A percentile compares a stretch with the other conserved stretches of the same genome.
phyloP scores from a whole-genome alignment of 37 sponge, comb jelly and placozoan genomes.

The Oscarella lobularis region DNA sequence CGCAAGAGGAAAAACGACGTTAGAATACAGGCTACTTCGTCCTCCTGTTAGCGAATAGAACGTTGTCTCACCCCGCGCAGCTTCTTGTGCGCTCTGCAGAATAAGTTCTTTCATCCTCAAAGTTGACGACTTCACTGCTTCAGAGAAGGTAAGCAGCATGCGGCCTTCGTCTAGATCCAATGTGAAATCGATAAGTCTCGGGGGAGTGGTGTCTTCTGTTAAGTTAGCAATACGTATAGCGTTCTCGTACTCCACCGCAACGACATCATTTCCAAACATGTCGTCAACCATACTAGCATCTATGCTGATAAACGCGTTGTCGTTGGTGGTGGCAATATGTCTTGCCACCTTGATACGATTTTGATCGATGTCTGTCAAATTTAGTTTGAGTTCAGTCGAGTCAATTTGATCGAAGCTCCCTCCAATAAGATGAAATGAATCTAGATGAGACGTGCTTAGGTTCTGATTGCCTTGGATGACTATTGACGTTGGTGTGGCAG shows the following conservation, averaged over 20 bases:
- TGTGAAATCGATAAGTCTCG: slow-evolving; percentile 31
- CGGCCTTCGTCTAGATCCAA: slow-evolving; percentile 56
- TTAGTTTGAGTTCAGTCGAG: neutral
- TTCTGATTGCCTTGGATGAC: slow-evolving; percentile 25
- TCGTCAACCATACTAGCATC: slow-evolving; percentile 55
- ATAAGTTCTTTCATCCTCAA: slow-evolving; percentile 32
- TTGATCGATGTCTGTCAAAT: slow-evolving; percentile 33
- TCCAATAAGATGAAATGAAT: too few species aligned
- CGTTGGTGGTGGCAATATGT: slow-evolving; percentile 40
- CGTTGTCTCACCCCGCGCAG: neutral
- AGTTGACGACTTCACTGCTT: slow-evolving; percentile 49
- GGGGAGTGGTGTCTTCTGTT: slow-evolving; percentile 24
- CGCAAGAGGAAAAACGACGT: neutral
- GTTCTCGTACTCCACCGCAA: slow-evolving; percentile 60
- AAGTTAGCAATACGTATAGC: slow-evolving; percentile 29
- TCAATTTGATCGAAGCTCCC: too few species aligned
- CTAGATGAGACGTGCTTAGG: slow-evolving; percentile 1
- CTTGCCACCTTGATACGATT: slow-evolving; percentile 36
- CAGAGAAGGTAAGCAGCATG: slow-evolving; percentile 67
- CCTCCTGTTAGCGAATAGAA: neutral
- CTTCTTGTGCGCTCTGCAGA: slow-evolving; percentile 25
- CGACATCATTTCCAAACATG: slow-evolving; percentile 44
- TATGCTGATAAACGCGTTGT: slow-evolving; percentile 59
- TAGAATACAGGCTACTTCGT: neutral
- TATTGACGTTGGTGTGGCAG: slow-evolving; percentile 29